Percentiles rank a stretch among this genome's conserved stretches.
These are phyloP conservation scores for Apostichopus japonicus DNA, from an alignment of 35 echinoderm and acorn worm genomes.

Conservation along the genomic window DNA sequence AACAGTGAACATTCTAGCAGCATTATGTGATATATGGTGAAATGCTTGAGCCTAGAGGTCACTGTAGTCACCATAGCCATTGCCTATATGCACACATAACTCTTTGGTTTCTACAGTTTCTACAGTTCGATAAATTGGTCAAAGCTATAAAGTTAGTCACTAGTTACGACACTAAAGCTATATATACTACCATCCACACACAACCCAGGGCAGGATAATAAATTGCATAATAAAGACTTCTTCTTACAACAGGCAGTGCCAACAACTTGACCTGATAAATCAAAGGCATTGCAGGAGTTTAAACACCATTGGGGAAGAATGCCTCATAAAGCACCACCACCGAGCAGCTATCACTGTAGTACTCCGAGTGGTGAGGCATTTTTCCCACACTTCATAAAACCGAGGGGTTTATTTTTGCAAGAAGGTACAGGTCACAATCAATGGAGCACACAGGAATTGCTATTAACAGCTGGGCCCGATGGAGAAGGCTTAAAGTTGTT, in stretches of 20 bases:
- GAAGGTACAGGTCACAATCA: constrained; percentile 5
- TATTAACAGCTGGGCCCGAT: background rate
- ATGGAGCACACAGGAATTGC: constrained; percentile 14
- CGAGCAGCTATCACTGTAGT: background rate
- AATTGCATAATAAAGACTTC: constrained; percentile 21
- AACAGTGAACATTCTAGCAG: no score
- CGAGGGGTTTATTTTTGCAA: constrained; percentile 32
- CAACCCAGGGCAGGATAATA: background rate
- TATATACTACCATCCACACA: no score
- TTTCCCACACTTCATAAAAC: constrained; percentile 24
- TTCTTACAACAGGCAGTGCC: background rate
- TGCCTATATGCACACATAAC: no score
- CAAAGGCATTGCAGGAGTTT: background rate
- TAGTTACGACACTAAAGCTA: no score
- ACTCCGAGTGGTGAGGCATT: background rate
- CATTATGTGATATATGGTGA: no score
- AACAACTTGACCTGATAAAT: constrained; percentile 33
- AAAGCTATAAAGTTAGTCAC: no score
- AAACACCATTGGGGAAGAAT: background rate
- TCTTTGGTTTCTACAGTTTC: no score
- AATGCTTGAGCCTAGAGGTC: no score
- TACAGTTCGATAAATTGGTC: no score
- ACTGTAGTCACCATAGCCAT: no score
- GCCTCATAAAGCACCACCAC: constrained; percentile 2
- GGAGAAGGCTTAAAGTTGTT: no score